Evolutionary conservation across 2,888 invertebrate species (phyloP), one percentile per base, ranked within the genome.

Genomic region (Mechanitis mazaeus): DNA sequence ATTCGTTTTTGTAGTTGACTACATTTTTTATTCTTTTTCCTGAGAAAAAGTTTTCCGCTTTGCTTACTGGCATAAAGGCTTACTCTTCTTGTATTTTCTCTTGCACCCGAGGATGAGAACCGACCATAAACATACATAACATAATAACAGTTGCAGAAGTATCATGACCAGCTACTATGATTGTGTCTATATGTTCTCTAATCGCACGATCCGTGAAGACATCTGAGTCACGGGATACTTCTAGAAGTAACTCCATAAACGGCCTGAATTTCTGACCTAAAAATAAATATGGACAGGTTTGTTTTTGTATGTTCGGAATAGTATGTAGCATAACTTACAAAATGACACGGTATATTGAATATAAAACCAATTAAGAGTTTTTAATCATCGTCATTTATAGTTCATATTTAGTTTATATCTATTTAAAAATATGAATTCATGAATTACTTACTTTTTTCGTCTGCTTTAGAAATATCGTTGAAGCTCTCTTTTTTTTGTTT

Each of bases 141-240:
- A 86, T 81, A 1, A 88, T 76, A 0, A 83, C 86, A 4, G 81
- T 82, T 0, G 91, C 85, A 0, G 87, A 83, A 0, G 91, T 91
- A 66, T 91, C 88, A 69, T 90, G 86, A 63, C 92, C 92, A 1
- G 91, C 92, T 2, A 91, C 85, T 63, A 92, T 91, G 80, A 92
- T 91, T 0, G 92, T 92, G 66, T 92, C 91, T 1, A 92, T 91
- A 71, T 93, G 92, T 63, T 92, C 91, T 64, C 91, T 76, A 7
- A 93, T 80, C 71, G 92, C 91, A 58, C 80, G 73, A 69, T 92
- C 90, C 4, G 86, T 90, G 4, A 92, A 83, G 0, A 75, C 83
- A 9, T 47, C 55, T 7, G 59, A 55, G 45, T 66, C 61, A 55
- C 42, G n/a, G 6, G 57, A 45, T 20, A 91, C 71, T 64, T 92